Base-by-base conservation (phyloP, 1,140 invertebrate genomes). In the Sycobia sp. region DNA sequence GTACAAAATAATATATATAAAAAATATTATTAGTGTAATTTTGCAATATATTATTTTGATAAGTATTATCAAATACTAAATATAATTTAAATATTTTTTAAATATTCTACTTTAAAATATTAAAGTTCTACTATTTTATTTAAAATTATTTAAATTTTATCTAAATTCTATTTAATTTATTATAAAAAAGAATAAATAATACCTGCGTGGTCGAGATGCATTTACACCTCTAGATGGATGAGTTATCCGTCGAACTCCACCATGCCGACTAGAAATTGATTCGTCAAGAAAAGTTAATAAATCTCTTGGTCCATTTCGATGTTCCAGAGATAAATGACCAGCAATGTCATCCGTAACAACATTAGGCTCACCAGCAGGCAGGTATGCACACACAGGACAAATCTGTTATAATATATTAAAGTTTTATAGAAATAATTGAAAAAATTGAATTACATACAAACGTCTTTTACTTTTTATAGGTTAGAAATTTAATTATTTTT, bases 301-400 rank as follows among this genome's bases (percentile, higher is more conserved):
- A 84, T 94, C 91, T 76, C 91, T 86, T 65, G 90, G 89, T 76
- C 91, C 91, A 74, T 88, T 91, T 72, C 93, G 88, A 85, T 99
- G 96, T 77, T 98, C 95, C 67, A 97, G 81, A 69, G 92, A 94
- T 71, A 99, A 87, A 87, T 98, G 96, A 73, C 93, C 93, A 69
- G 94, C 90, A 85, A 98, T 97, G 84, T 99, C 96, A 85, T 98
- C 95, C 67, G 96, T 97, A 73, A 97, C 92, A 76, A 96, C 89
- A 85, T 98, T 98, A 61, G 96, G 95, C 81, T 99, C 97, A 32
- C 95, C 95, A 70, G 95, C 95, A 56, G 95, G 95, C 78, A 95
- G 85, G 56, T 94, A 91, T 47, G 96, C 96, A 86, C 96, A 98
- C 62, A 98, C 89, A 71, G 96, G 96, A 85, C 96, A 99, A 44